Evolutionary conservation across 2,888 invertebrate species (phyloP).

Genomic region (Suillia variegata): DNA sequence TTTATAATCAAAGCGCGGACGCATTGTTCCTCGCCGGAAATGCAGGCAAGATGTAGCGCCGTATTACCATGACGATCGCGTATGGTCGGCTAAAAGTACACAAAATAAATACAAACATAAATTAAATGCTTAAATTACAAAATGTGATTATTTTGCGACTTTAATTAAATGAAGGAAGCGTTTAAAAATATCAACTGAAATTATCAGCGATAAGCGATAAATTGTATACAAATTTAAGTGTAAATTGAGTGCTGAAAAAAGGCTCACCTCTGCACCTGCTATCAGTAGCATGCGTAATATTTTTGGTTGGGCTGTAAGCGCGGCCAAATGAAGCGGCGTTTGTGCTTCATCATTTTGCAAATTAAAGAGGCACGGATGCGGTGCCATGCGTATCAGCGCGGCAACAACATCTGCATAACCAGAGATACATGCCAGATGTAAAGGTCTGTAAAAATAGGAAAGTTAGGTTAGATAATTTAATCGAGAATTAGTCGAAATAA

Average conservation of each 20-base stretch:
- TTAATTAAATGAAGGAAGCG: not conserved
- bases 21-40: slow-evolving; percentile 71
- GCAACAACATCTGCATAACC: slow-evolving; percentile 75
- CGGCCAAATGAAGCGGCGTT: slow-evolving; percentile 86
- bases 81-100: slow-evolving; percentile 62
- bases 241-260: too few relatives aligned
- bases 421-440: slow-evolving; percentile 84
- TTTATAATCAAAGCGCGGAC: slow-evolving; percentile 76
- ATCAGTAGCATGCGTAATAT: slow-evolving; percentile 78
- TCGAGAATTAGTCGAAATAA: not conserved
- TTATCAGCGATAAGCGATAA: too few relatives aligned
- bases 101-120: too few relatives aligned
- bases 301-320: slow-evolving; percentile 74
- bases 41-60: slow-evolving; percentile 82
- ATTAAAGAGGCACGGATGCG: slow-evolving; percentile 77
- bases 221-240: too few relatives aligned
- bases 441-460: slow-evolving; percentile 69
- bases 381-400: slow-evolving; percentile 77
- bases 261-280: slow-evolving; percentile 73
- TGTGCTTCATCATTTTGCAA: slow-evolving; percentile 80
- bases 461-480: not conserved
- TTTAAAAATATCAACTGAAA: too few relatives aligned
- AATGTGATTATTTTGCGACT: not conserved
- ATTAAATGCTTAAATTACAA: slow-evolving; percentile 7
- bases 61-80: slow-evolving; percentile 83